Conservation (phyloP, 64 coral and sea anemone species). For the Dendronephthya gigantea region DNA sequence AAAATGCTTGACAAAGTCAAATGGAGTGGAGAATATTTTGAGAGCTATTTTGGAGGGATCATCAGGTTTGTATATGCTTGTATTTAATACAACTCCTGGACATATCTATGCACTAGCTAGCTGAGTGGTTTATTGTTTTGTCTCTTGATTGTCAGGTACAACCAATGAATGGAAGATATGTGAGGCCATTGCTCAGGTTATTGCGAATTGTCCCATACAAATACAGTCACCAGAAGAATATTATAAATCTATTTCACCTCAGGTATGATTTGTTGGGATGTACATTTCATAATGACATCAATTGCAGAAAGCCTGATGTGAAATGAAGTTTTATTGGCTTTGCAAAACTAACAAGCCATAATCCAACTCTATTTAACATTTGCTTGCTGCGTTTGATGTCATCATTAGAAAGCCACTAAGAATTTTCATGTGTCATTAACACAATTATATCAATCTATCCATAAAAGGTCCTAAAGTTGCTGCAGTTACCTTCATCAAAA, state of each 20-base stretch:
- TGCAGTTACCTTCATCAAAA: slow-evolving; percentile 35
- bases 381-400: no score
- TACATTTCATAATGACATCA: no score
- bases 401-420: no score
- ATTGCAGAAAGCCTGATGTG: no score
- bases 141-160: slow-evolving; percentile 26
- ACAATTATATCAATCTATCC: not conserved
- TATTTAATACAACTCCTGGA: not conserved
- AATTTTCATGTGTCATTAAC: no score
- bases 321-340: no score
- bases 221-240: slow-evolving; percentile 68
- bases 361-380: not conserved
- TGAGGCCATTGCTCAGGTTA: slow-evolving; percentile 62
- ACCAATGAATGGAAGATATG: slow-evolving; percentile 67
- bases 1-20: slow-evolving; percentile 62
- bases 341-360: no score
- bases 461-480: slow-evolving; percentile 42
- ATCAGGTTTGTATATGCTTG: slow-evolving; percentile 25
- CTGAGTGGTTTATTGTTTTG: not conserved
- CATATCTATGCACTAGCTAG: not conserved
- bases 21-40: slow-evolving; percentile 69
- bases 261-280: slow-evolving; percentile 36
- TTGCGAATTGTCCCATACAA: slow-evolving; percentile 89
- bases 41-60: slow-evolving; percentile 52
- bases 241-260: slow-evolving; percentile 55